Evolutionary conservation across 92 coral and sea anemone species (phyloP).

Genomic region (Bergia puertoricense): DNA sequence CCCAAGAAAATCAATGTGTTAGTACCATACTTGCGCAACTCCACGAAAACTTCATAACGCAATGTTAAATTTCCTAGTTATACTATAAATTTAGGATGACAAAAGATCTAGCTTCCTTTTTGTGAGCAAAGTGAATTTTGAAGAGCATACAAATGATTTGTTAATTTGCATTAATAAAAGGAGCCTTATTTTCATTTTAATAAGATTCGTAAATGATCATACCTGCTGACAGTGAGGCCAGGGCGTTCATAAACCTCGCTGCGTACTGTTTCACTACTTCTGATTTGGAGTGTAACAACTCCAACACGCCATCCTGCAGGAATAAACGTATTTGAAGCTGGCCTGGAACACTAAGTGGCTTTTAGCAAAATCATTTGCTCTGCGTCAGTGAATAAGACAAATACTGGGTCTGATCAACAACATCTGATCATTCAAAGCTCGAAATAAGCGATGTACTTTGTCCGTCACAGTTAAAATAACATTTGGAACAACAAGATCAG

Average conservation of each 20-base stretch:
- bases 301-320: conserved; percentile 69
- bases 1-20: background rate
- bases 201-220: background rate
- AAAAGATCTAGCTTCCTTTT: background rate
- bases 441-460: too few relatives aligned
- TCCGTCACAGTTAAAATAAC: too few relatives aligned
- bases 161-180: background rate
- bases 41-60: background rate
- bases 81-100: background rate
- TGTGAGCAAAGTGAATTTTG: background rate
- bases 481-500: too few relatives aligned
- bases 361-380: too few relatives aligned
- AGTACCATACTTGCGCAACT: too few relatives aligned
- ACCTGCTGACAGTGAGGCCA: conserved; percentile 96
- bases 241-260: conserved; percentile 86
- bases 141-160: background rate
- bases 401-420: too few relatives aligned
- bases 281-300: conserved; percentile 71
- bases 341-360: background rate
- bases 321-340: background rate
- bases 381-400: too few relatives aligned
- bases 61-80: background rate
- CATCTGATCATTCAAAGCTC: too few relatives aligned
- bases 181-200: background rate
- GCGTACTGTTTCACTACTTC: conserved; percentile 88